Conservation (phyloP, 2,113 vertebrate species). For the Gallinago media region DNA sequence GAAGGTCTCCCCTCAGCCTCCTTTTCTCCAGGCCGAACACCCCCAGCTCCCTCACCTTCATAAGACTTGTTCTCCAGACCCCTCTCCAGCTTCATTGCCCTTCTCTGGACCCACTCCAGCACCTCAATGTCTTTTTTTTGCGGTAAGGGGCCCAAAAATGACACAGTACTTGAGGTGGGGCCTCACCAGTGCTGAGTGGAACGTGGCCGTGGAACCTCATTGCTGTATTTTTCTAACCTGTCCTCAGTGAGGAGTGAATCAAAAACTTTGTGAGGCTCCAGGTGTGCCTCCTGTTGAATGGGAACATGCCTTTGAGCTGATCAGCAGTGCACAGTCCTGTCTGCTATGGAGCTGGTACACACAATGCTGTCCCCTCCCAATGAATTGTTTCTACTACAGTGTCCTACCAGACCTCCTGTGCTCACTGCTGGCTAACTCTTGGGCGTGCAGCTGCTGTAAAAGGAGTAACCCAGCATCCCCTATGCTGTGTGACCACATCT, state of each 20-base stretch:
- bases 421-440: neutral
- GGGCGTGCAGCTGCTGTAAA: neutral
- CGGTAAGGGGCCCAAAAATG: no score
- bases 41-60: no score
- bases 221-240: neutral
- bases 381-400: neutral
- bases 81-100: no score
- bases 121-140: no score
- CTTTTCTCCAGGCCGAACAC: no score
- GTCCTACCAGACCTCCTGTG: neutral
- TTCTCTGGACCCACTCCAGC: no score
- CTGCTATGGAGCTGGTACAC: neutral
- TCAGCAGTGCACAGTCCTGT: neutral
- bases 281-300: neutral
- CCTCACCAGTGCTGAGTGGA: no score
- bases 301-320: neutral
- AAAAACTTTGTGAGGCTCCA: neutral
- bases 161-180: no score
- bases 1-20: no score
- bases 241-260: neutral
- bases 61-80: no score
- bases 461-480: neutral
- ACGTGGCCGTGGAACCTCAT: neutral
- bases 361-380: accelerated
- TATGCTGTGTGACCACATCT: neutral